Evolutionary conservation across 92 coral and sea anemone species (phyloP).

Genomic region (Zoanthus sansibaricus): DNA sequence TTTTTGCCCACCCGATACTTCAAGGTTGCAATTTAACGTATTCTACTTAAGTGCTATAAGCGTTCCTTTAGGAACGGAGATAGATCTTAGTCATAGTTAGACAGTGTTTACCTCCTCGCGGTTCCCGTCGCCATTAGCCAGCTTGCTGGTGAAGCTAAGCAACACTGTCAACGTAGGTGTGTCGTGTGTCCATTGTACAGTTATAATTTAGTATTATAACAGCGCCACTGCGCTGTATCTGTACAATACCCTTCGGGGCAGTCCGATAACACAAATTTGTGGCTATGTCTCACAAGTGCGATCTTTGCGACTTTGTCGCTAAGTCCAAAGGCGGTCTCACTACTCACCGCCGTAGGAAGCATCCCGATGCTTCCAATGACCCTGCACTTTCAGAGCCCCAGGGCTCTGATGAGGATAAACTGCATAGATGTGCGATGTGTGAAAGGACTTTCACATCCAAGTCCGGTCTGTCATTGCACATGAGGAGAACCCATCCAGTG

Average conservation of each 20-base stretch:
- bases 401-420: background rate
- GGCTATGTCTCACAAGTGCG: background rate
- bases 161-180: background rate
- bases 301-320: background rate
- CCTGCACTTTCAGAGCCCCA: background rate
- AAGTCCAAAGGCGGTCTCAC: background rate
- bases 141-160: background rate
- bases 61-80: too few species aligned
- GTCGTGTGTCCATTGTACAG: background rate
- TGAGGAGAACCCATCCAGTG: constrained; percentile 11
- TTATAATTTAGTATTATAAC: background rate
- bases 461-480: constrained; percentile 41
- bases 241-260: background rate
- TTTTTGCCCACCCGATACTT: too few species aligned
- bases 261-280: background rate
- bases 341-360: constrained; percentile 2
- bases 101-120: constrained; percentile 1
- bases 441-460: background rate
- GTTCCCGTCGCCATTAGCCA: background rate
- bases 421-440: constrained; percentile 27
- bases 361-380: background rate
- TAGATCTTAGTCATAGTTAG: too few species aligned
- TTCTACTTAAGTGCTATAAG: too few species aligned
- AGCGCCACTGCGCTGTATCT: background rate
- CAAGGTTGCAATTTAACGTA: too few species aligned